Evolutionary conservation across 2,113 vertebrate species (phyloP), one percentile per base, ranked within the genome.

Genomic region (Smithornis capensis): DNA sequence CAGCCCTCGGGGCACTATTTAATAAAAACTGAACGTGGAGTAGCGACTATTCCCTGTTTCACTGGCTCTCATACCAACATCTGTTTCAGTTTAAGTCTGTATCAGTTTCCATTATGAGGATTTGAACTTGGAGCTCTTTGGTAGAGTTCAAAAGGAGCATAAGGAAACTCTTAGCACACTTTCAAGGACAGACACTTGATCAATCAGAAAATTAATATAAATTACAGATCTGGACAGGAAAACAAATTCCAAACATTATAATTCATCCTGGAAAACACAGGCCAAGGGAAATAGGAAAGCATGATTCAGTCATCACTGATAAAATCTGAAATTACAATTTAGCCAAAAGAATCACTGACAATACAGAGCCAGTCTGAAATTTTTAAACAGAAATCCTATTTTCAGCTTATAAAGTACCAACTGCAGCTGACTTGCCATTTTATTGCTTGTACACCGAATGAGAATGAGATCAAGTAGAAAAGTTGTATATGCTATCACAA

Each of bases 31-130:
- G 9, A 53, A 45, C 2, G 0, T 4, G 44, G 29, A 76, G 19
- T 45, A 88, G 19, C 5, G 19, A 42, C 42, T 35, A 44, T 8
- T 77, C 45, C 33, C 25, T 17, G 2, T 56, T 82, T 76, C 45
- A 24, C 52, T 15, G 28, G 12, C 25, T 75, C 75, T 49, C 64
- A 59, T 33, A 28, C 74, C 33, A 76, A 31, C 88, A 95, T 71
- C 75, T 92, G 92, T 76, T 96, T 87, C 74, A 79, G 69, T 49
- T 96, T 94, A 84, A 64, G 37, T n/a, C 75, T 40, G 7, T 76
- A 62, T 45, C 87, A 55, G 47, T 40, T 81, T 75, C 23, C 68
- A 49, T 78, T 27, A 62, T 14, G 10, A 74, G 17, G 21, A n/a
- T 24, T 94, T 94, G 28, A 73, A 87, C 35, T 64, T 55, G 12